A percentile compares a stretch with the other conserved stretches of the same genome.
Conservation (phyloP, 2,888 invertebrate genomes). For the Drosophila leonis region DNA sequence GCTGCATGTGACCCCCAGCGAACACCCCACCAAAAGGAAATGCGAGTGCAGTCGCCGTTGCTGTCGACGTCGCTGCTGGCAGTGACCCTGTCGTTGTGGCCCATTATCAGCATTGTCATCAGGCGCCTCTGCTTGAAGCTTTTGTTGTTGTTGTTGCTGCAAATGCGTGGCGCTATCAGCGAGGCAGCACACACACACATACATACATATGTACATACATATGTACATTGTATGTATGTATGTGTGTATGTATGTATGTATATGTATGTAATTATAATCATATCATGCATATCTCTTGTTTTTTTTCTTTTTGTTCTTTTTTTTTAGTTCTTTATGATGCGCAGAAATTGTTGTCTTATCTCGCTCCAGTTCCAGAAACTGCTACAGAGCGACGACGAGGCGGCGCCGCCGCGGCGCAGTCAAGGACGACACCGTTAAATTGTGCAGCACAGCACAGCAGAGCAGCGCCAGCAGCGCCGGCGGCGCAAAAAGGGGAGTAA, state of each 20-base stretch:
- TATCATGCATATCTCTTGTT: constrained; percentile 60
- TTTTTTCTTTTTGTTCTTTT: neutral
- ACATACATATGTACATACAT: constrained; percentile 5
- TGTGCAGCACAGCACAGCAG: constrained; percentile 10
- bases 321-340: constrained; percentile 34
- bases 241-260: neutral
- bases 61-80: constrained; percentile 17
- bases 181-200: neutral
- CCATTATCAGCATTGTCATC: constrained; percentile 64
- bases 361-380: constrained; percentile 49
- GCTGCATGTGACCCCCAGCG: constrained; percentile 68
- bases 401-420: constrained; percentile 40
- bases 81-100: constrained; percentile 39
- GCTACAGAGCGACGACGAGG: constrained; percentile 27
- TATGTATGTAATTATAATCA: constrained; percentile 68
- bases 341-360: constrained; percentile 57
- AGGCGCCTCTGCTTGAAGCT: constrained; percentile 34
- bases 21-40: constrained; percentile 58
- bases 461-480: constrained; percentile 17
- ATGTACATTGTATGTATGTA: neutral
- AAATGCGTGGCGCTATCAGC: constrained; percentile 39
- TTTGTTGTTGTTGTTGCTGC: constrained; percentile 16
- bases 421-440: constrained; percentile 76
- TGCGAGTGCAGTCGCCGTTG: constrained; percentile 39
- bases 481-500: constrained; percentile 63